Conservation (phyloP, 2,113 vertebrate genomes). For the Leptobrachium ailaonicum region DNA sequence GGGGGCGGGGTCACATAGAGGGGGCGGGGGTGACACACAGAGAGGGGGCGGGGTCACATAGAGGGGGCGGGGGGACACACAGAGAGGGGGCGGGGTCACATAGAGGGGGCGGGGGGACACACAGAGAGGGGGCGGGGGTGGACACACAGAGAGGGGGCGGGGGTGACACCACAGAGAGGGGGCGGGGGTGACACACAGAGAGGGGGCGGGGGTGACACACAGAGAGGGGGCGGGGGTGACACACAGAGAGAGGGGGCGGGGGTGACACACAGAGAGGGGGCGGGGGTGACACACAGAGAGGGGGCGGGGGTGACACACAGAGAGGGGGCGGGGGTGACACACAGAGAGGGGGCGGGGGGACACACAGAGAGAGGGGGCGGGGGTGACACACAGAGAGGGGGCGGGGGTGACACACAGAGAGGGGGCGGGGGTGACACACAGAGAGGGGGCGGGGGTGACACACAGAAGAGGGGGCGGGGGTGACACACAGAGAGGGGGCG, state of each 20-base stretch:
- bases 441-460: not conserved
- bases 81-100: no score
- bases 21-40: no score
- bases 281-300: not conserved
- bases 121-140: not conserved
- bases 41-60: not conserved
- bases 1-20: no score
- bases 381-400: not conserved
- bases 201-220: no score
- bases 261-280: no score
- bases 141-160: not conserved
- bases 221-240: no score
- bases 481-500: no score
- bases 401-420: no score
- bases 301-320: not conserved
- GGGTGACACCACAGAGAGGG: not conserved
- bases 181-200: no score
- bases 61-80: not conserved
- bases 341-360: not conserved
- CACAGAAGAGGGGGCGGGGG: no score
- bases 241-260: no score
- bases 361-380: not conserved
- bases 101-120: not conserved
- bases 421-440: not conserved
- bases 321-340: not conserved